Evolutionary conservation across 2,797 vertebrate species (phyloP).

Genomic region (Leptodactylus fallax): DNA sequence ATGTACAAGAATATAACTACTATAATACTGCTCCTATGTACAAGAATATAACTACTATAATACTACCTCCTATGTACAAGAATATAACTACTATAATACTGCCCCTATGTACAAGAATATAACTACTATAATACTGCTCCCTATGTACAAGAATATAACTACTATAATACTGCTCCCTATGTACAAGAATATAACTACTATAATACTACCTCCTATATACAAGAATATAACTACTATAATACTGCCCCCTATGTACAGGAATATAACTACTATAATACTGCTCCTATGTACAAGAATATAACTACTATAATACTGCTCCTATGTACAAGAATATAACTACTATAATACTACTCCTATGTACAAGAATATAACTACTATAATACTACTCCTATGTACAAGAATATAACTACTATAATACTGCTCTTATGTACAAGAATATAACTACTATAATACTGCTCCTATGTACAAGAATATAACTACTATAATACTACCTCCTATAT

Average conservation of each 20-base stretch:
- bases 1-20: constrained; percentile 13
- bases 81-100: neutral
- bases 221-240: neutral
- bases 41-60: constrained; percentile 4
- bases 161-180: neutral
- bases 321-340: constrained; percentile 12
- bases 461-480: constrained; percentile 6
- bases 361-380: constrained; percentile 11
- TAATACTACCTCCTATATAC: neutral
- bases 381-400: neutral
- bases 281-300: constrained; percentile 14
- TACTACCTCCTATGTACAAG: neutral
- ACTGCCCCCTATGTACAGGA: neutral
- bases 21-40: neutral
- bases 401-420: constrained; percentile 19
- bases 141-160: neutral
- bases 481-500: neutral
- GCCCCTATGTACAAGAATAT: neutral
- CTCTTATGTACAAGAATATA: constrained; percentile 9
- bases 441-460: constrained; percentile 3
- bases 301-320: constrained; percentile 7
- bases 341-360: neutral
- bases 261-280: constrained; percentile 26
- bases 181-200: constrained; percentile 8
- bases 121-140: constrained; percentile 3